Conservation (phyloP, 1,140 invertebrate species). For the Neotoxoptera formosana region DNA sequence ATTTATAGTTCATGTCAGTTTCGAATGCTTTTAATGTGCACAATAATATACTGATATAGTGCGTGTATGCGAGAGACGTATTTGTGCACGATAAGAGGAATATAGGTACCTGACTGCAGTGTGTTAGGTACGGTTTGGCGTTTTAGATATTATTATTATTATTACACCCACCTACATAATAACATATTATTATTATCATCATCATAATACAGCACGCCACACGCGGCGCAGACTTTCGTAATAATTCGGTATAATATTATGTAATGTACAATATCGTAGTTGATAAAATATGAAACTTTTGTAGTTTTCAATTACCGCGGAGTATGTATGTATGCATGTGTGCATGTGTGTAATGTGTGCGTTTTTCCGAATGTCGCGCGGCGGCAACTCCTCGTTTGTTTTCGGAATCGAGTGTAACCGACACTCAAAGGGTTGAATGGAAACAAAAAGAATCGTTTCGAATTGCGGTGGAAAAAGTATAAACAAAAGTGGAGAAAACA, state of each 20-base stretch:
- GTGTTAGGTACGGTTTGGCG: not conserved
- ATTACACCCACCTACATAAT: not conserved
- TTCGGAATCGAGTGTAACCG: not conserved
- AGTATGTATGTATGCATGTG: too few species aligned
- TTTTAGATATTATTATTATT: not conserved
- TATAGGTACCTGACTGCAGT: too few species aligned
- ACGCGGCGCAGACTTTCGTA: not conserved
- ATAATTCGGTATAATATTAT: not conserved
- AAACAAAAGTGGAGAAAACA: constrained; percentile 21
- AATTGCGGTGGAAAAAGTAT: not conserved
- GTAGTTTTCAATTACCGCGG: constrained; percentile 11
- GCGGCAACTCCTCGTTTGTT: not conserved
- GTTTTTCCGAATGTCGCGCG: not conserved
- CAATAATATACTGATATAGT: too few species aligned
- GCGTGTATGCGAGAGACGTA: not conserved
- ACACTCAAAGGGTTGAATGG: constrained; percentile 35
- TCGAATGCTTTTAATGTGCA: not conserved
- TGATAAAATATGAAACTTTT: constrained; percentile 29
- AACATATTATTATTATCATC: not conserved
- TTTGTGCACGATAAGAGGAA: not conserved
- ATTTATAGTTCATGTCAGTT: not conserved
- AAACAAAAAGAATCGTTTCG: constrained; percentile 17
- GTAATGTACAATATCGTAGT: too few species aligned
- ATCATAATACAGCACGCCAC: fast-evolving
- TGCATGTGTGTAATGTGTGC: too few species aligned